A percentile compares a stretch with the other conserved stretches of the same genome.
Conservation (phyloP, 2,113 vertebrate genomes). For the Nannospalax galili region DNA sequence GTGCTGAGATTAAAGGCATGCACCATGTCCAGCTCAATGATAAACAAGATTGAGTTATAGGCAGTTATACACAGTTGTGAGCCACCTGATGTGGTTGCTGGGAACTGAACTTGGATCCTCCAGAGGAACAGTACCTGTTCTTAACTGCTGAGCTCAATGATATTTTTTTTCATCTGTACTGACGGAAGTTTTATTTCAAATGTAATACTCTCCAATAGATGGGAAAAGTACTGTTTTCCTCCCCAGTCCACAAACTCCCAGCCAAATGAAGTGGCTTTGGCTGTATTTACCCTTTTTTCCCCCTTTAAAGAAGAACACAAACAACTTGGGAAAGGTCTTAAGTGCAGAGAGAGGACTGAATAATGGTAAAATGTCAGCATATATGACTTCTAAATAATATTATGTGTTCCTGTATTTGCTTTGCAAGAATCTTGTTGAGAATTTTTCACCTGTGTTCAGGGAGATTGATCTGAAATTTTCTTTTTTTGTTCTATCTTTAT, state of each 20-base stretch:
- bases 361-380: slow-evolving; percentile 45
- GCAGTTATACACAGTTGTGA: no score
- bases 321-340: slow-evolving; percentile 45
- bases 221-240: slow-evolving; percentile 49
- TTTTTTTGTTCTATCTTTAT: background rate
- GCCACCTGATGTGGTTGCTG: no score
- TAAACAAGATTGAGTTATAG: no score
- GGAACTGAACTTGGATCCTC: no score
- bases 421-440: background rate
- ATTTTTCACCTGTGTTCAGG: background rate
- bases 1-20: no score
- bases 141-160: no score
- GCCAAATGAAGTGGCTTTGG: slow-evolving; percentile 62
- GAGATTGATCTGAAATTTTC: background rate
- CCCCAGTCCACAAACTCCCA: slow-evolving; percentile 36
- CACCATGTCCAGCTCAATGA: no score
- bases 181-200: slow-evolving; percentile 83
- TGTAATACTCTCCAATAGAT: slow-evolving; percentile 64
- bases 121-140: no score
- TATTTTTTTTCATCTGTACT: slow-evolving; percentile 74
- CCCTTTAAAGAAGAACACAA: background rate
- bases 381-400: slow-evolving; percentile 77
- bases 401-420: background rate
- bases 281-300: slow-evolving; percentile 8
- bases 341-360: slow-evolving; percentile 20